A percentile compares a stretch with the other conserved stretches of the same genome.
These are phyloP conservation scores for Aythya baeri DNA, from an alignment of 2,113 vertebrate species.

Conservation along the genomic window DNA sequence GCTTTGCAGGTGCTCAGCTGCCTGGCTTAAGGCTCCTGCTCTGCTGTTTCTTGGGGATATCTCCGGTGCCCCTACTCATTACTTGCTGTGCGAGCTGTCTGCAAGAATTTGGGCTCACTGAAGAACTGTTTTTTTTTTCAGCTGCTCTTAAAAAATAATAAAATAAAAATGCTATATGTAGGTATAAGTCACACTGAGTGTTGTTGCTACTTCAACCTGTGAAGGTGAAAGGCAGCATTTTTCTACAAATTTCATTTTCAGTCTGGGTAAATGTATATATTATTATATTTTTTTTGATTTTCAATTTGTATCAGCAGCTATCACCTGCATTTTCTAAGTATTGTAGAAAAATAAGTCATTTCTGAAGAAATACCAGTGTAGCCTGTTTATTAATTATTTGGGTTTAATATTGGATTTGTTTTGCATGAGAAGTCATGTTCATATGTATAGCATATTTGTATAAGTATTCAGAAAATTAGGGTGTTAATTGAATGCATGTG, in stretches of 20 bases:
- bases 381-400: constrained; percentile 6
- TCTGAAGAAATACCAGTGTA: background rate
- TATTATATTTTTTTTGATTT: background rate
- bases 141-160: background rate
- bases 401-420: background rate
- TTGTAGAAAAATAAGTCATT: background rate
- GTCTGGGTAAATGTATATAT: background rate
- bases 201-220: background rate
- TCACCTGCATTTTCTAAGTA: background rate
- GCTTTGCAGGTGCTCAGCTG: background rate
- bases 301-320: background rate
- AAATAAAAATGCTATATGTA: background rate
- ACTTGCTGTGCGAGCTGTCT: background rate
- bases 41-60: background rate
- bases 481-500: background rate
- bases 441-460: background rate
- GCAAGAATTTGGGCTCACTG: background rate
- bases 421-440: background rate
- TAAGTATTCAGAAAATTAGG: background rate
- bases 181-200: background rate
- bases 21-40: background rate
- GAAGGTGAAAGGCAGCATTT: background rate
- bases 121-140: background rate
- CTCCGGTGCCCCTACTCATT: background rate
- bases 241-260: background rate